phyloP scores from a whole-genome alignment of 2,113 vertebrate genomes.

The Peromyscus californicus region DNA sequence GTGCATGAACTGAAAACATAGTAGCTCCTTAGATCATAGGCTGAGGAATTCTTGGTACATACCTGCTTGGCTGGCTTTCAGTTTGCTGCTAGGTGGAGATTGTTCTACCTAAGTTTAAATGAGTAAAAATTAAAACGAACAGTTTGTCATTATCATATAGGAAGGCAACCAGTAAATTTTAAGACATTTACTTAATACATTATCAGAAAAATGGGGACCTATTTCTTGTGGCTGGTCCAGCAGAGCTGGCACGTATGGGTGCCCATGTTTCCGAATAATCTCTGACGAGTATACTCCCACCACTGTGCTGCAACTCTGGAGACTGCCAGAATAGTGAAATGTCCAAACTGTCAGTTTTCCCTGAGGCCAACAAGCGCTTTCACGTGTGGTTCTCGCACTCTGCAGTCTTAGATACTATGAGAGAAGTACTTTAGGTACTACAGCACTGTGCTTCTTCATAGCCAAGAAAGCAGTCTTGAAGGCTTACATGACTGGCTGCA shows the following conservation, averaged over 20 bases:
- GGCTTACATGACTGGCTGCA: not conserved
- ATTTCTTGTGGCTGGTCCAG: not conserved
- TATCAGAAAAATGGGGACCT: not conserved
- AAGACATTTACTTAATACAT: not conserved
- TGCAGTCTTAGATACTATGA: not conserved
- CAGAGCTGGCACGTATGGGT: rapidly evolving
- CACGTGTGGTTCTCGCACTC: not conserved
- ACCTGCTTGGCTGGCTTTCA: conserved; percentile 82
- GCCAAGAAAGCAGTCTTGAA: not conserved
- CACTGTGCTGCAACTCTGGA: not conserved
- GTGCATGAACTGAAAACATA: conserved; percentile 31
- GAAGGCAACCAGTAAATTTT: not conserved
- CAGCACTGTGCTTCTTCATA: not conserved
- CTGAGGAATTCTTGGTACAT: not conserved
- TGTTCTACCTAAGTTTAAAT: conserved; percentile 81
- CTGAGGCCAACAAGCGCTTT: no score
- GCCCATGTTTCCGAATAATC: not conserved
- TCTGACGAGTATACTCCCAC: no score
- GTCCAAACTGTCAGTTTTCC: rapidly evolving
- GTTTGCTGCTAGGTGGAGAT: conserved; percentile 73
- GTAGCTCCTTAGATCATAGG: not conserved
- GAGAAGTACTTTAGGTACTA: not conserved
- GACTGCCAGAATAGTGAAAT: rapidly evolving
- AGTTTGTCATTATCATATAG: not conserved
- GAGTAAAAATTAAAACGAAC: not conserved